Conservation (phyloP, 2,888 invertebrate species). For the Papilio gigon region DNA sequence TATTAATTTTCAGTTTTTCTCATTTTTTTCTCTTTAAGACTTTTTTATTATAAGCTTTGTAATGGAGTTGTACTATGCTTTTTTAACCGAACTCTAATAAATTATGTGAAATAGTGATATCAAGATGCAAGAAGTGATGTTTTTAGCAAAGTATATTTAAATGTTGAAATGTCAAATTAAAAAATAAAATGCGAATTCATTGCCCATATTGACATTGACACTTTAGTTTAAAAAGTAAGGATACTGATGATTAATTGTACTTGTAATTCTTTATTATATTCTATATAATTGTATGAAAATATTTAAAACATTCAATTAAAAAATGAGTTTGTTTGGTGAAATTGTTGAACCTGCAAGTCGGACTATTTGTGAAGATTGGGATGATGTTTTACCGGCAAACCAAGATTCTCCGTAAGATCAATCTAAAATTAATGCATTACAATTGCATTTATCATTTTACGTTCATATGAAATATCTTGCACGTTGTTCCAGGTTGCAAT, state of each 20-base stretch:
- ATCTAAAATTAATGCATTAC: not conserved
- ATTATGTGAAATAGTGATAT: too few species aligned
- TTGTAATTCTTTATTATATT: not conserved
- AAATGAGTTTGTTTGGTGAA: slow-evolving; percentile 72
- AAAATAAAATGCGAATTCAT: slow-evolving; percentile 20
- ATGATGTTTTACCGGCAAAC: slow-evolving; percentile 55
- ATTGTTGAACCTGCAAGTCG: slow-evolving; percentile 71
- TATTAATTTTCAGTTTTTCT: not conserved
- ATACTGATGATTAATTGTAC: not conserved
- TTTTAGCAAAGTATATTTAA: too few species aligned
- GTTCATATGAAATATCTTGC: not conserved
- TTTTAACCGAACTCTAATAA: too few species aligned
- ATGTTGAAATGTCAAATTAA: too few species aligned
- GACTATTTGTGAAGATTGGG: slow-evolving; percentile 77
- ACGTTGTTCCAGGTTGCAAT: slow-evolving; percentile 58
- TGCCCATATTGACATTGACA: slow-evolving; percentile 35
- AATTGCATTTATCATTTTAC: not conserved
- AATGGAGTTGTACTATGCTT: too few species aligned
- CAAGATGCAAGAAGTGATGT: too few species aligned
- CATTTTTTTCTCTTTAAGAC: rapidly evolving
- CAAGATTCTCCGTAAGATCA: slow-evolving; percentile 52
- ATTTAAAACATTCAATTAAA: not conserved
- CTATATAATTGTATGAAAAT: not conserved
- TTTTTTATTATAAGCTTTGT: not conserved
- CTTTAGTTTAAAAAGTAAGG: slow-evolving; percentile 4